A percentile compares a stretch with the other conserved stretches of the same genome.
Conservation (phyloP, 2,888 invertebrate genomes). For the Apotomis capreana region DNA sequence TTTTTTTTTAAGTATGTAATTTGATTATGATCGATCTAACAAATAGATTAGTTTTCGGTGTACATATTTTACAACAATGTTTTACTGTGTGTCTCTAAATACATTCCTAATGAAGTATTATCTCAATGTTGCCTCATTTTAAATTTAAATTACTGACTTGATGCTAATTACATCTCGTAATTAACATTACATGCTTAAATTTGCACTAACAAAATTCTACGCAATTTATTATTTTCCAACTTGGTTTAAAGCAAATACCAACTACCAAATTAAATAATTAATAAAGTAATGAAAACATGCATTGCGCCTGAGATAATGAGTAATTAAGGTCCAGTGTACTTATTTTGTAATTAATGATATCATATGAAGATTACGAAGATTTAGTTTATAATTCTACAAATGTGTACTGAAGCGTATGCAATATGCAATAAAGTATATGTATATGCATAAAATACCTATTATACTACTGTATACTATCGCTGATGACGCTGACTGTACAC, state of each 20-base stretch:
- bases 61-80: neutral
- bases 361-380: too few relatives aligned
- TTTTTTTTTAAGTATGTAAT: neutral
- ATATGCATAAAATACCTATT: too few relatives aligned
- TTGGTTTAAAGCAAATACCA: neutral
- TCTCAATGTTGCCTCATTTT: conserved; percentile 11
- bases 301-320: neutral
- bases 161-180: conserved; percentile 23
- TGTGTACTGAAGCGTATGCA: too few relatives aligned
- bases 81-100: neutral
- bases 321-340: neutral
- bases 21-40: neutral
- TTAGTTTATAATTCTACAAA: too few relatives aligned
- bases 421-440: too few relatives aligned
- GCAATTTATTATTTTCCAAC: neutral
- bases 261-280: neutral
- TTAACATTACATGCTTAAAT: conserved; percentile 18
- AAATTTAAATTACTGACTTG: conserved; percentile 1
- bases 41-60: neutral
- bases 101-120: neutral
- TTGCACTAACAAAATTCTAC: conserved; percentile 15
- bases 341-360: too few relatives aligned
- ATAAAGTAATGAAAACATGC: neutral
- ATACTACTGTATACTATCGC: too few relatives aligned
- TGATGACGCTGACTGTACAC: too few relatives aligned